Base-by-base conservation (phyloP, 2,113 vertebrate genomes). In the Vidua chalybeata region DNA sequence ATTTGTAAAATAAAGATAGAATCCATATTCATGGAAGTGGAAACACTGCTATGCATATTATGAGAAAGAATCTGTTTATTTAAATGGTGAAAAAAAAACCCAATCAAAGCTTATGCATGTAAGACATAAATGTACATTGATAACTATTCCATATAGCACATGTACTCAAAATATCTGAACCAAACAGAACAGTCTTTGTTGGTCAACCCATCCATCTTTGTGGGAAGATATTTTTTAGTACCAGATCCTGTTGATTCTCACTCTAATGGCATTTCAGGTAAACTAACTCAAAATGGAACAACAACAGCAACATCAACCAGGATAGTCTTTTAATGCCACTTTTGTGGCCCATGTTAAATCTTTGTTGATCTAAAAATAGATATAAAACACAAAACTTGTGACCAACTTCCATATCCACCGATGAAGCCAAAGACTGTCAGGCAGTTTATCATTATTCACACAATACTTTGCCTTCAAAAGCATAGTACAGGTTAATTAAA, bases 1-100 rank as follows among this genome's bases (percentile, higher is more conserved):
- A 95, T 55, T 96, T 93, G 78, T 77, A 94, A 97, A 97, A 94
- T 93, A 89, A 75, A 97, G 68, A 84, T 46, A 87, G 39, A 93
- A 92, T 91, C 56, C 30, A 87, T 74, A 52, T 55, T 48, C 39
- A 80, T 52, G 58, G 59, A 97, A 92, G 18, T 49, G 16, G 46
- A 92, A 96, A 96, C 56, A 76, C 41, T 51, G 64, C 27, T 61
- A 33, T 82, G 63, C 24, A 79, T 90, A 79, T 76, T 84, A 46
- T 78, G 46, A 91, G 76, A 90, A 89, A 87, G 6, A 37, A 88
- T 84, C 81, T 85, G 3, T 4, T 93, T 93, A 93, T 63, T 80
- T n/a, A 88, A 94, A 92, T 72, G 7, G 9, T 86, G 33, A 93
- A 12, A 62, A 51, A 41, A 43, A 78, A 41, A 79, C 61, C 5